Conservation (phyloP, 2,797 vertebrate genomes). For the Cyprinella venusta region DNA sequence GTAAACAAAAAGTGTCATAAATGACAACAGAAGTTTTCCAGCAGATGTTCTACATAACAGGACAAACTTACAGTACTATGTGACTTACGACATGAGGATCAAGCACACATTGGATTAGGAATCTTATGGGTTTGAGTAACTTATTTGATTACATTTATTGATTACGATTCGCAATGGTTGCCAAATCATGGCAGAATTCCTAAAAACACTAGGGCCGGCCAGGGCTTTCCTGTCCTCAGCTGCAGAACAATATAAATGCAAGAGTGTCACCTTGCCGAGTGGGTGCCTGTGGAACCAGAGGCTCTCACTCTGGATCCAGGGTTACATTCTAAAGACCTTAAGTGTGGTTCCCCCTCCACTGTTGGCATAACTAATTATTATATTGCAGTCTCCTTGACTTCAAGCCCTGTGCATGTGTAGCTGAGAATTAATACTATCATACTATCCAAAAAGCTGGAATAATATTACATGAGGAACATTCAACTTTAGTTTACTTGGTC, state of each 20-base stretch:
- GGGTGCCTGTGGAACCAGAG: constrained; percentile 67
- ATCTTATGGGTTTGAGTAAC: constrained; percentile 15
- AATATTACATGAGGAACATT: not conserved
- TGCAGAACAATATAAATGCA: constrained; percentile 55
- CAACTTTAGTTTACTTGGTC: not conserved
- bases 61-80: constrained; percentile 5
- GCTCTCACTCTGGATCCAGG: constrained; percentile 66
- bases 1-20: not conserved
- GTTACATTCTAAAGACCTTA: constrained; percentile 65
- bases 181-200: constrained; percentile 35
- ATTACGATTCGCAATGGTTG: not conserved
- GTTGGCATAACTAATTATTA: not conserved
- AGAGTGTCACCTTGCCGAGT: constrained; percentile 67
- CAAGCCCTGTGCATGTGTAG: not conserved
- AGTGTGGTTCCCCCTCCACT: not conserved
- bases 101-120: constrained; percentile 15
- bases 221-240: not conserved
- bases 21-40: not conserved
- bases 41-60: constrained; percentile 18
- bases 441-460: constrained; percentile 8
- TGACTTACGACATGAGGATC: constrained; percentile 43
- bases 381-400: not conserved
- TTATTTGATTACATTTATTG: constrained; percentile 23
- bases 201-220: constrained; percentile 19
- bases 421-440: constrained; percentile 5